Base-by-base conservation (phyloP, 2,888 invertebrate genomes). In the Pycnomerus fuliginosus region DNA sequence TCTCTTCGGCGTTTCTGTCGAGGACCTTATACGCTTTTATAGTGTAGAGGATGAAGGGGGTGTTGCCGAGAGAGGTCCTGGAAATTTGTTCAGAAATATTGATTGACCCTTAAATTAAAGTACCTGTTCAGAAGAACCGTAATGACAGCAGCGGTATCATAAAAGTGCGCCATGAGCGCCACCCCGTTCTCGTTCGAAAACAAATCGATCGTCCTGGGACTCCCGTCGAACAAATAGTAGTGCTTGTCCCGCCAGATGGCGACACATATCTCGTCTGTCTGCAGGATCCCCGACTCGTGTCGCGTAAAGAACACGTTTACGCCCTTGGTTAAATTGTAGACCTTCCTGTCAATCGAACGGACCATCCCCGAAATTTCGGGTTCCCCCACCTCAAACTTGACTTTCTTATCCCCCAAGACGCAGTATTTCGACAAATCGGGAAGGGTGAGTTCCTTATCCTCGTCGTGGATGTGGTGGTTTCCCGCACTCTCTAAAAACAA, bases 171-270 rank as follows among this genome's bases (percentile, higher is more conserved):
- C 32, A 84, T 71, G 3, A 80, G 75, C 1, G 83, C 77, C 22
- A 71, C 73, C 0, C 84, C 84, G 1, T 71, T 58, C 17, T 68
- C 75, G 50, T 78, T 76, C 1, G 76, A 72, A 50, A 69, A 76
- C 1, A 79, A 74, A 53, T 75, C 74, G 1, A 75, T 70, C 30
- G 77, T 77, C 54, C 81, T 70, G 1, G 80, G 78, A 11, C 74
- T 79, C 1, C 82, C 79, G 63, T 84, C 84, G 56, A 83, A 84
- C 51, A 85, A 75, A 47, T 80, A 82, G 60, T 71, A 84, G 47
- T 77, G 74, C 53, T 78, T 79, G 50, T 65, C 61, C 39, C 77
- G 81, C 83, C 80, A 80, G 51, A 81, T 75, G 0, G 76, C 74
- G 8, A 80, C 61, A 62, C 76, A 77, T 4, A 64, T 36, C n/a